Evolutionary conservation across 2,888 invertebrate species (phyloP), one percentile per base, ranked within the genome.

Genomic region (Mimachlamys varia): DNA sequence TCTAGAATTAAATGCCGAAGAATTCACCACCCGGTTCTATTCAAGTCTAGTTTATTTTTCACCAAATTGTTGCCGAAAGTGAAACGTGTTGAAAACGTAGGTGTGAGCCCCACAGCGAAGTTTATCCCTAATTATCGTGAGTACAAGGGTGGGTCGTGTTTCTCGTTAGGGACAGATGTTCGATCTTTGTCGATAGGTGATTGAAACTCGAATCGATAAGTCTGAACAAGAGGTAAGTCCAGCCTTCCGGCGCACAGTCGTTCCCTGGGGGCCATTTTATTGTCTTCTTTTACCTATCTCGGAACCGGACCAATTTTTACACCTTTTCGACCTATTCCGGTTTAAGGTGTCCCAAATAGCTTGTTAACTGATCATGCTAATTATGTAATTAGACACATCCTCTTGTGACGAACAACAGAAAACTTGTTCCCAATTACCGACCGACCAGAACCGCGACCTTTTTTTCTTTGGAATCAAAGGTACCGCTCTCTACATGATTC

Each of bases 121-220:
- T 27, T 33, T 76, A 76, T 15, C 76, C 76, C 33, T 76, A 76
- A 76, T 76, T 76, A 76, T 13, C 33, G 27, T 10, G 76, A 13
- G 33, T 27, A 76, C 33, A 76, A 27, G 76, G 76, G 5, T 27
- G 33, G 76, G 27, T 33, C 12, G 76, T 76, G 2, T 33, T 33
- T 27, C 76, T 76, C 76, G 76, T 33, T 33, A 76, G 76, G 19
- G 33, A 76, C 76, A 76, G 27, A 27, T 76, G 76, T 76, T 76
- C 76, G 76, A 76, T 76, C 76, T 76, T 76, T 76, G 76, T 76
- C 76, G 27, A 76, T 76, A 33, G 76, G 76, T 76, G 76, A 76
- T 76, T 76, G 76, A 76, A 76, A 76, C 33, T 76, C 2, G 76
- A 76, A 76, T 76, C 76, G 76, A 76, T 76, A 76, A 76, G 7